A percentile compares a stretch with the other conserved stretches of the same genome.
These are phyloP conservation scores for Micronycteris hirsuta DNA, from an alignment of 2,113 vertebrate species.

Conservation along the genomic window DNA sequence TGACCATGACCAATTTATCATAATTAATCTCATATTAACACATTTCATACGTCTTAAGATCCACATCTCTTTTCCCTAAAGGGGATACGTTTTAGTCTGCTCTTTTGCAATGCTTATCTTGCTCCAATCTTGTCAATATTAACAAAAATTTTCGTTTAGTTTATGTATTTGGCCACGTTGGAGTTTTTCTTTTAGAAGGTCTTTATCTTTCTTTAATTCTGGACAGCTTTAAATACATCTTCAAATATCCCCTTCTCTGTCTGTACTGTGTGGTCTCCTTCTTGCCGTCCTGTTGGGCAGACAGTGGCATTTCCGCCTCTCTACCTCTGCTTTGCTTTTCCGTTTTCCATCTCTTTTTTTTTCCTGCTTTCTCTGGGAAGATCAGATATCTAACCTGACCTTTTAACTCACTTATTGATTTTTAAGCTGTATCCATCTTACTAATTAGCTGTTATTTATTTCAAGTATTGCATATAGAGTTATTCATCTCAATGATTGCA, in stretches of 20 bases:
- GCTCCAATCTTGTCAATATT: not conserved
- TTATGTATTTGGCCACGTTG: not conserved
- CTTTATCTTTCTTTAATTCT: not conserved
- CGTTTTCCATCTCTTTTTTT: not conserved
- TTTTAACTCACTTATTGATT: not conserved
- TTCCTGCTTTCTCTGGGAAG: not conserved
- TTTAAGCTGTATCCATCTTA: not conserved
- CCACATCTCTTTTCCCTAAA: not conserved
- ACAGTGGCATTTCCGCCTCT: not conserved
- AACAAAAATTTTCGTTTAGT: not conserved
- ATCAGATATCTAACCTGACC: not conserved
- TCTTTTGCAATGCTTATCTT: not conserved
- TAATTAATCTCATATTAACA: not conserved
- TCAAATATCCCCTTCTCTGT: not conserved
- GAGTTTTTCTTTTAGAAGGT: not conserved
- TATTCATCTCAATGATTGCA: not conserved
- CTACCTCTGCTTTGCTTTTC: not conserved
- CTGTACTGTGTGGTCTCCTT: not conserved
- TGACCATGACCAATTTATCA: not conserved
- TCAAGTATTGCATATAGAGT: not conserved
- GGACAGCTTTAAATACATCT: not conserved
- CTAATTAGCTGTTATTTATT: not conserved
- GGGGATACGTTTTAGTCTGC: not conserved
- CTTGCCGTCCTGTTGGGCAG: not conserved
- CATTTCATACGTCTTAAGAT: not conserved